Evolutionary conservation across 1,140 invertebrate genomes (phyloP).

Genomic region (Drosophila grimshawi): DNA sequence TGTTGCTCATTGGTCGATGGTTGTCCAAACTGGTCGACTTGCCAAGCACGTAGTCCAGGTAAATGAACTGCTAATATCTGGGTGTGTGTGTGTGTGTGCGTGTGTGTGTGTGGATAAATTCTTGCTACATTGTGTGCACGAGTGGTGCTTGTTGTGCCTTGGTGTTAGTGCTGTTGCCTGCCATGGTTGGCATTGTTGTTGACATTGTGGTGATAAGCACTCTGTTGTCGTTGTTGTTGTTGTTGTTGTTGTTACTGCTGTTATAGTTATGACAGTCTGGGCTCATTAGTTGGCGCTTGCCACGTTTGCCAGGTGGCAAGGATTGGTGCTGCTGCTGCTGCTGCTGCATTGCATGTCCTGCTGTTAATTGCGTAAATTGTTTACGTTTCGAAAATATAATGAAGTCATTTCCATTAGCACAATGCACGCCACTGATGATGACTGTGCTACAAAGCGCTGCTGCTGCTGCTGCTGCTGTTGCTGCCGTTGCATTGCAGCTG

Average conservation of each 20-base stretch:
- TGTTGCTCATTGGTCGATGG: conserved; percentile 5
- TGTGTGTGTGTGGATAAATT: conserved; percentile 15
- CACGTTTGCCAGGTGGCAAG: conserved; percentile 62
- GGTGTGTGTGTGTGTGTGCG: conserved; percentile 18
- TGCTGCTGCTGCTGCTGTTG: no score
- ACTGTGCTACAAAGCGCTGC: conserved; percentile 56
- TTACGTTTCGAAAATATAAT: conserved; percentile 81
- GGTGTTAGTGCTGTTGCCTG: conserved; percentile 54
- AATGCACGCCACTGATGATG: conserved; percentile 64
- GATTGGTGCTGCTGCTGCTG: conserved; percentile 18
- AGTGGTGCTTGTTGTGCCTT: conserved; percentile 57
- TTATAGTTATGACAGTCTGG: conserved; percentile 76
- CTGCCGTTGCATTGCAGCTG: conserved; percentile 16
- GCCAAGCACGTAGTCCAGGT: conserved; percentile 65
- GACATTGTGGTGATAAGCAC: conserved; percentile 45
- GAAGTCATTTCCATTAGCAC: conserved; percentile 79
- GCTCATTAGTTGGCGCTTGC: conserved; percentile 79
- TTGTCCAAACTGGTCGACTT: conserved; percentile 45
- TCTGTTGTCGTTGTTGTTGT: conserved; percentile 22
- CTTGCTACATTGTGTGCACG: conserved; percentile 34
- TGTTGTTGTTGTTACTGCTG: conserved; percentile 23
- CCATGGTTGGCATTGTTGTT: conserved; percentile 45
- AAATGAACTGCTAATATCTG: conserved; percentile 70
- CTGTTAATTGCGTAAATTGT: conserved; percentile 82
- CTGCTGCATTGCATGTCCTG: conserved; percentile 56